Evolutionary conservation across 92 coral and sea anemone species (phyloP).

Genomic region (Bergia puertoricense): DNA sequence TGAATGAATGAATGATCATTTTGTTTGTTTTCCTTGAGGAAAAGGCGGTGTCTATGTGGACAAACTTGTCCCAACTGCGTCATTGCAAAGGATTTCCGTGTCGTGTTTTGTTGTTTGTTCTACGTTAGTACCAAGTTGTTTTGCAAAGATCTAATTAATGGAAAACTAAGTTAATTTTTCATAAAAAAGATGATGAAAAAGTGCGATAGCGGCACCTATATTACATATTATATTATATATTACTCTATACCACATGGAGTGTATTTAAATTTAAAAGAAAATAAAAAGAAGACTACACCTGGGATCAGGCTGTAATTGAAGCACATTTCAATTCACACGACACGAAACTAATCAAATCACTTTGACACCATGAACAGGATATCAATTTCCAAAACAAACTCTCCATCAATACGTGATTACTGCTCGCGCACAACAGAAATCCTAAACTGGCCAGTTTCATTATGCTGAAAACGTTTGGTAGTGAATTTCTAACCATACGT

Average conservation of each 20-base stretch:
- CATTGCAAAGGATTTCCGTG: slow-evolving; percentile 9
- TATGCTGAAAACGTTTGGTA: no score
- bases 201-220: neutral
- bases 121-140: neutral
- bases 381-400: neutral
- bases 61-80: neutral
- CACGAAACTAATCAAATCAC: neutral
- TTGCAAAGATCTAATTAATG: neutral
- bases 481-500: no score
- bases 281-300: no score
- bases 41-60: neutral
- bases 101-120: neutral
- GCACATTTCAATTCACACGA: neutral
- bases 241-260: neutral
- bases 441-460: no score
- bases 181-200: no score
- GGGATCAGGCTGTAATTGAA: no score
- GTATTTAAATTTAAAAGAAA: no score
- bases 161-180: no score
- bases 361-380: neutral
- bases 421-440: no score
- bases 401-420: neutral
- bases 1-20: neutral
- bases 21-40: neutral
- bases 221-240: no score